A percentile compares a stretch with the other conserved stretches of the same genome.
These are phyloP conservation scores for Alca torda DNA, from an alignment of 2,797 vertebrate species.

Conservation along the genomic window DNA sequence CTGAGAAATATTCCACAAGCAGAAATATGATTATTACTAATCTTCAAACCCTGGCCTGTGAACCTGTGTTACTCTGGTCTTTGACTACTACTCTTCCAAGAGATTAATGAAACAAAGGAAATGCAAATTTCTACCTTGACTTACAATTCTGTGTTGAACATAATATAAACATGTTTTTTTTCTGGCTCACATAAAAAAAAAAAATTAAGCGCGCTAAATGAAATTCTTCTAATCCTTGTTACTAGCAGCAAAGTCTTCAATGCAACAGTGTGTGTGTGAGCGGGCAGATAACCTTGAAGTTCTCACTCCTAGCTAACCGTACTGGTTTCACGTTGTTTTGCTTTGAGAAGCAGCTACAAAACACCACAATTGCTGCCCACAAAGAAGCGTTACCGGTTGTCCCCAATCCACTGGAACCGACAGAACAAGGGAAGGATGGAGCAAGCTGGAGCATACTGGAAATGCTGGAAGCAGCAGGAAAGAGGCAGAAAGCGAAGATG, in stretches of 20 bases:
- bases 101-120: neutral
- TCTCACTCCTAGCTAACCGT: neutral
- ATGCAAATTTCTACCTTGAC: neutral
- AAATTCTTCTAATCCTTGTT: neutral
- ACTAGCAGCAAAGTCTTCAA: neutral
- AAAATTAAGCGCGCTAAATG: neutral
- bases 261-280: accelerated
- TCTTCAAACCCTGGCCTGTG: neutral
- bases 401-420: too few species aligned
- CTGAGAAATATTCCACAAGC: neutral
- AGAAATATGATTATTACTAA: neutral
- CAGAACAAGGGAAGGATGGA: neutral
- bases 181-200: neutral
- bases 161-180: accelerated
- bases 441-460: neutral
- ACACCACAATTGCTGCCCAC: neutral
- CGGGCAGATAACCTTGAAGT: neutral
- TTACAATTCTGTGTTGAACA: neutral
- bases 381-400: neutral
- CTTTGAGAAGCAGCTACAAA: neutral
- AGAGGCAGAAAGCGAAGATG: neutral
- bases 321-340: neutral
- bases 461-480: neutral
- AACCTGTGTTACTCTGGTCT: neutral
- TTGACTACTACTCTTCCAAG: neutral